Base-by-base conservation (phyloP, 2,113 vertebrate genomes). In the Ahaetulla prasina region DNA sequence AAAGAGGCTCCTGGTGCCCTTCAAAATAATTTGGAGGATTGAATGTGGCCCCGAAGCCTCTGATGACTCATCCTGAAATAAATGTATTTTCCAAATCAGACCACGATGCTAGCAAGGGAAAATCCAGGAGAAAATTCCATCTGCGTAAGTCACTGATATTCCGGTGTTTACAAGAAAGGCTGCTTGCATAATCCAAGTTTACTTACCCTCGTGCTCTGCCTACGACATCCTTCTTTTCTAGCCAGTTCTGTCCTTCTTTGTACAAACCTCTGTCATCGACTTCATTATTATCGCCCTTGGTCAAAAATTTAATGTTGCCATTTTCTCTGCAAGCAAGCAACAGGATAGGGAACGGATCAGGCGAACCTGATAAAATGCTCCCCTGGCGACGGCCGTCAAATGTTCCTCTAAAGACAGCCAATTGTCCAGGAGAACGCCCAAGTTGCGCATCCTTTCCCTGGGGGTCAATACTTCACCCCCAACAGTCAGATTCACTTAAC, bases 181-280 rank as follows among this genome's bases (percentile, higher is more conserved):
- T 22, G 74, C 74, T 80, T 39, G 35, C 74, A 39, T 22, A 80
- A 80, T 9, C n/a, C 7, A 9, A 22, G 18, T 43, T 30, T 49
- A 45, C 98, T 97, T 92, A 98, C 98, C 98, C 98, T 94, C 98
- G 94, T 1, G 98, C 98, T 96, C 98, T 95, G 52, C 98, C 98
- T 47, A 98, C 98, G 53, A 98, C 98, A 4, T 98, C 98, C 3
- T 98, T 98, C 97, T 98, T 98, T 93, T 98, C 98, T 8, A 98
- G 95, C 98, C 98, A 98, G 93, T 98, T 98, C 95, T 98, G 98
- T n/a, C 98, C 98, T 95, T 98, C 98, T 96, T 98, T 98, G 96
- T 98, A 98, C 55, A 98, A 96, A 91, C 98, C 98, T 96, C 98
- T 97, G 1, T 98, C 98, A 92, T 98, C 98, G 1, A 98, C 97